phyloP scores from a whole-genome alignment of 2,113 vertebrate genomes.

The Pantherophis guttatus region DNA sequence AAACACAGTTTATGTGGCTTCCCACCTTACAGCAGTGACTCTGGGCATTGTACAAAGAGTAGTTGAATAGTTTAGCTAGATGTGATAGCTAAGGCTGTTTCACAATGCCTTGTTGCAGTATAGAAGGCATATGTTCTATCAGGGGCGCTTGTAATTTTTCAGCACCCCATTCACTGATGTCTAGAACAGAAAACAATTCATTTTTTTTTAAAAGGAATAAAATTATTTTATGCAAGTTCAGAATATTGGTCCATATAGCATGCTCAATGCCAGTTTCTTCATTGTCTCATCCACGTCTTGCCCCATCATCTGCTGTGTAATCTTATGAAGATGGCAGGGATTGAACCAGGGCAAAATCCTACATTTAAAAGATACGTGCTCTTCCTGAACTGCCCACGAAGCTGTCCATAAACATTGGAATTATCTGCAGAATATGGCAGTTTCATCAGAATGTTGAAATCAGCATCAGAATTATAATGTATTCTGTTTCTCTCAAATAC shows the following conservation, averaged over 20 bases:
- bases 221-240: not conserved
- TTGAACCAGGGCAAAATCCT: not conserved
- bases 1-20: not conserved
- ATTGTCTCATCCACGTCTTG: not conserved
- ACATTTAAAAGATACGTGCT: not conserved
- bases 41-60: not conserved
- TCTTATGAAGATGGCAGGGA: not conserved
- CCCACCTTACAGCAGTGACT: not conserved
- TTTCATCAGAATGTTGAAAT: not conserved
- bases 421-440: not conserved
- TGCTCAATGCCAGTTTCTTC: not conserved
- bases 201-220: not conserved
- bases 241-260: not conserved
- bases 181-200: not conserved
- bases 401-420: not conserved
- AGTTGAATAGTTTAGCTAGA: not conserved
- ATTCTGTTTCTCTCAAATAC: not conserved
- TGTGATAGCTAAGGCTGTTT: not conserved
- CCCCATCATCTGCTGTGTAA: not conserved
- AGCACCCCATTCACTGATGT: not conserved
- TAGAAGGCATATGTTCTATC: not conserved
- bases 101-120: not conserved
- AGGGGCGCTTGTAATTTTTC: not conserved
- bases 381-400: too few species aligned
- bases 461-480: not conserved